Evolutionary conservation across 2,113 vertebrate genomes (phyloP), one percentile per base, ranked within the genome.

Genomic region (Cyrtonyx montezumae): DNA sequence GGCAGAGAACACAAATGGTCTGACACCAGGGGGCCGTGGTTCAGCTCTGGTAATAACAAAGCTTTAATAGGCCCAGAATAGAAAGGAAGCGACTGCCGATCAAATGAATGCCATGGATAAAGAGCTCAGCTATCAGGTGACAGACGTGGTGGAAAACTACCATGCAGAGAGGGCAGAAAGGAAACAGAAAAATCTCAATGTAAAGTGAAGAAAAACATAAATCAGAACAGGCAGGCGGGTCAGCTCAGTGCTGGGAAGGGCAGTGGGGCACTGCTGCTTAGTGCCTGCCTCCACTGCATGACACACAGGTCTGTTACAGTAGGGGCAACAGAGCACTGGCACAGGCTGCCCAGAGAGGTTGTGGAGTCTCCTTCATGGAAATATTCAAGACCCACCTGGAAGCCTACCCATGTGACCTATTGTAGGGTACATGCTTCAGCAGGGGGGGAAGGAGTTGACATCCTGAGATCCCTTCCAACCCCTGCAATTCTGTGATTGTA

Each of bases 1-100:
- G 76, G 86, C 86, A 82, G 75, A 79, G 79, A 63, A 20, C 84
- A 95, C 96, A 95, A 96, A 94, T 92, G 94, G 87, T 77, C 89
- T 53, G 81, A 67, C 91, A 4, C 42, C 55, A 26, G 94, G 92
- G 92, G 81, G 92, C 93, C 9, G 0, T 23, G 40, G 79, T 89
- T 91, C 22, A 0, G 81, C 55, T 77, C 68, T 51, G 46, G 26
- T 84, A 36, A 20, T 48, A 82, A 73, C 65, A 89, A 89, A 71
- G 76, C 74, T 79, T 70, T 92, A 77, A 83, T 79, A 43, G 59
- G 69, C 62, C 45, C 43, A 75, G 37, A 53, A 40, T 32, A 53
- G 82, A 40, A 79, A 79, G 84, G 48, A 77, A 65, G 5, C 17
- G 67, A 56, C 42, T 12, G 45, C 18, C 55, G 22, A 9, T 43